These are phyloP conservation scores for Trichosurus vulpecula DNA, from an alignment of 2,797 vertebrate species.

Conservation along the genomic window DNA sequence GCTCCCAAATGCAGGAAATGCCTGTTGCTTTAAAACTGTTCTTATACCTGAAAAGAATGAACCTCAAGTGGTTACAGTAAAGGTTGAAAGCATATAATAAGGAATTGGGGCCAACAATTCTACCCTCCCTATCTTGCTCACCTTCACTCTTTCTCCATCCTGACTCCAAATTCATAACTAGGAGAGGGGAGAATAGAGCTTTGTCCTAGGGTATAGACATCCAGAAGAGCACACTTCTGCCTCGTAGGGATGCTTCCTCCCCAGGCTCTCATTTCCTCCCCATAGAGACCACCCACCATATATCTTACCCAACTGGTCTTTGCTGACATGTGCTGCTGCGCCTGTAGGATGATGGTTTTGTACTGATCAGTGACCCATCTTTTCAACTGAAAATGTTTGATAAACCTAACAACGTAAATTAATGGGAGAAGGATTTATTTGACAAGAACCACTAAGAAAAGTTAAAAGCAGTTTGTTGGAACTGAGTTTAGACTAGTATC, in stretches of 20 bases:
- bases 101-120: not conserved
- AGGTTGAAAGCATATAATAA: not conserved
- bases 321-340: not conserved
- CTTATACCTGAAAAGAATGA: not conserved
- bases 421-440: not conserved
- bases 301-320: not conserved
- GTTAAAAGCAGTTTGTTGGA: not conserved
- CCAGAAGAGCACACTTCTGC: not conserved
- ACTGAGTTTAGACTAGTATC: not conserved
- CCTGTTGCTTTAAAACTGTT: not conserved
- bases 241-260: not conserved
- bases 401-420: not conserved
- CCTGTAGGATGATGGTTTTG: not conserved
- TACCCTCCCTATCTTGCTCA: not conserved
- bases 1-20: not conserved
- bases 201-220: not conserved
- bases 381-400: not conserved
- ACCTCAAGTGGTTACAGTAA: not conserved
- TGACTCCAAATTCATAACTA: not conserved
- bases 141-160: not conserved
- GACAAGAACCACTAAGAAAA: not conserved
- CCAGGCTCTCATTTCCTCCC: not conserved
- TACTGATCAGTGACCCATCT: not conserved
- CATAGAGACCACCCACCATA: not conserved
- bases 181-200: not conserved